Evolutionary conservation across 2,888 invertebrate genomes (phyloP).

Genomic region (Dysmachus trigonus): DNA sequence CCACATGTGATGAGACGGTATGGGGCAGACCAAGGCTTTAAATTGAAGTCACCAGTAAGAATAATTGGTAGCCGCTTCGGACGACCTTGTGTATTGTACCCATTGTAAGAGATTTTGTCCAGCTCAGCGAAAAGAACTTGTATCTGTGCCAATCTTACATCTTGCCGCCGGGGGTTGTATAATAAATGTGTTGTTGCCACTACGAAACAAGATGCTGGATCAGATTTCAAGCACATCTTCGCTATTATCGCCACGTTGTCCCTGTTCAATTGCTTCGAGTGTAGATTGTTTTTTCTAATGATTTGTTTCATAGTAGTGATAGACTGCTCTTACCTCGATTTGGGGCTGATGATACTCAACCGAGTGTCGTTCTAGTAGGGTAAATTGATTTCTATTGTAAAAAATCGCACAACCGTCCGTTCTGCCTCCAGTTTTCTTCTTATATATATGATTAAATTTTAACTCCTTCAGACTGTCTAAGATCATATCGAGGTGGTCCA

Average conservation of each 20-base stretch:
- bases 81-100: slow-evolving; percentile 54
- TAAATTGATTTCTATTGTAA: slow-evolving; percentile 75
- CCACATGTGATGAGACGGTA: slow-evolving; percentile 76
- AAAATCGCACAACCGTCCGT: slow-evolving; percentile 93
- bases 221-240: slow-evolving; percentile 71
- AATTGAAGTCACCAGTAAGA: slow-evolving; percentile 93
- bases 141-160: slow-evolving; percentile 89
- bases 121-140: slow-evolving; percentile 86
- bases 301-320: neutral
- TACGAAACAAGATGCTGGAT: slow-evolving; percentile 69
- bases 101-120: slow-evolving; percentile 75
- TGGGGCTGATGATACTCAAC: slow-evolving; percentile 74
- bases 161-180: slow-evolving; percentile 89
- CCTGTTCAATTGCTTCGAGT: slow-evolving; percentile 72
- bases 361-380: slow-evolving; percentile 70
- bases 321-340: slow-evolving; percentile 45
- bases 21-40: slow-evolving; percentile 77
- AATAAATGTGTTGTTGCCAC: slow-evolving; percentile 94
- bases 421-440: slow-evolving; percentile 82
- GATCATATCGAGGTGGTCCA: slow-evolving; percentile 73
- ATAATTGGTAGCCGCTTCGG: slow-evolving; percentile 74
- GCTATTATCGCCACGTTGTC: slow-evolving; percentile 89
- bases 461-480: slow-evolving; percentile 66
- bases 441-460: slow-evolving; percentile 77
- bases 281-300: slow-evolving; percentile 10